phyloP scores from a whole-genome alignment of 2,888 invertebrate genomes.

The Drosophila emarginata region DNA sequence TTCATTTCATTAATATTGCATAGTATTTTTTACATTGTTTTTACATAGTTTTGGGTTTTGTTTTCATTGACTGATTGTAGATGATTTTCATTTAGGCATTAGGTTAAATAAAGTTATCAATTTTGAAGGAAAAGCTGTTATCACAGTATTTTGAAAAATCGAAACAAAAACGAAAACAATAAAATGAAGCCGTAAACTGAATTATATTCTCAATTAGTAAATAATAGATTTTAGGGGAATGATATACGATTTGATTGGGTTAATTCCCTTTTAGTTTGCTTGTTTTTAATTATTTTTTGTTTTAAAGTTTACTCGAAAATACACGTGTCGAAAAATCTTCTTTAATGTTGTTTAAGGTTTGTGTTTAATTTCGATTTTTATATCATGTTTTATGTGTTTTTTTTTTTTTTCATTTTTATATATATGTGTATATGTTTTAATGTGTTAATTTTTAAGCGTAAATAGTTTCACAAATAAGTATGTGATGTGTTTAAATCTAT shows the following conservation, averaged over 20 bases:
- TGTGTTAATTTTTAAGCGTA: conserved; percentile 61
- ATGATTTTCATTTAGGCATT: conserved; percentile 10
- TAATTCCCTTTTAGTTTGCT: neutral
- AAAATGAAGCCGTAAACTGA: conserved; percentile 3
- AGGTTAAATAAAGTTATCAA: neutral
- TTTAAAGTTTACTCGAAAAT: conserved; percentile 66
- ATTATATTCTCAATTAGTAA: neutral
- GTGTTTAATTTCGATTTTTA: conserved; percentile 24
- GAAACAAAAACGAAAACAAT: conserved; percentile 35
- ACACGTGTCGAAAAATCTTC: conserved; percentile 67
- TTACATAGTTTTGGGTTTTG: conserved; percentile 25
- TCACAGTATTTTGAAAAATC: conserved; percentile 63
- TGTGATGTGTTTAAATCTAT: conserved; percentile 35
- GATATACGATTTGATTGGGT: neutral
- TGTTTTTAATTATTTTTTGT: conserved; percentile 16
- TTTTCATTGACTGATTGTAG: conserved; percentile 13
- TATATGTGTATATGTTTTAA: conserved; percentile 7
- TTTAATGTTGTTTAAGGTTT: conserved; percentile 25
- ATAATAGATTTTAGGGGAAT: conserved; percentile 17
- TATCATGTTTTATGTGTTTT: conserved; percentile 17
- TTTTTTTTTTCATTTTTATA: conserved; percentile 12
- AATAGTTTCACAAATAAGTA: conserved; percentile 62
- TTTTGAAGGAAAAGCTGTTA: conserved; percentile 62
- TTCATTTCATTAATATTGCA: neutral
- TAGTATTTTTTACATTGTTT: conserved; percentile 33